phyloP scores from a whole-genome alignment of 1,140 invertebrate genomes.

The Rhopalosiphum maidis region DNA sequence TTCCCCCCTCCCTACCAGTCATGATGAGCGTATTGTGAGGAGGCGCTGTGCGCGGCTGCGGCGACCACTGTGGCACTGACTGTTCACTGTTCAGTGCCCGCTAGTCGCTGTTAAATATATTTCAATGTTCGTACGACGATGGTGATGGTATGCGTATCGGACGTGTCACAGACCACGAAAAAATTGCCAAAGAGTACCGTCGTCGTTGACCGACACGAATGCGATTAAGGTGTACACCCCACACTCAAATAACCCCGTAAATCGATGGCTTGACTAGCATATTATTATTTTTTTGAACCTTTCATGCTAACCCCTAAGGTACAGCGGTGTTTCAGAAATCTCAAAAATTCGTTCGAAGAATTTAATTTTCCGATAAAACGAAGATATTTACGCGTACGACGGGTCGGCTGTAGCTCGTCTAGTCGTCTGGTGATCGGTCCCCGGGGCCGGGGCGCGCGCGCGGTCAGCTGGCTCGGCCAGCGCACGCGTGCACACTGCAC shows the following conservation, averaged over 20 bases:
- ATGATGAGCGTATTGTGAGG: background rate
- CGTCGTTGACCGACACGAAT: background rate
- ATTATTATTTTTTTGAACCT: background rate
- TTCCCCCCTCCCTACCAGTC: too few relatives aligned
- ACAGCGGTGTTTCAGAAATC: background rate
- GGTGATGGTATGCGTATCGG: background rate
- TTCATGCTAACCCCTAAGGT: background rate
- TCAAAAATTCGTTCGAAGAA: background rate
- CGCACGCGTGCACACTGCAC: background rate
- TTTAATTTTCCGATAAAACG: background rate
- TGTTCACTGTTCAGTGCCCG: background rate
- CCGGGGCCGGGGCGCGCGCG: background rate
- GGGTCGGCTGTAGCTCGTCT: background rate
- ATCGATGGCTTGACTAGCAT: background rate
- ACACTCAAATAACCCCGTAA: background rate
- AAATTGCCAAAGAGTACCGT: background rate
- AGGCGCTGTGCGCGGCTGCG: background rate
- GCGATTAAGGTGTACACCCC: too few relatives aligned
- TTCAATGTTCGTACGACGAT: background rate
- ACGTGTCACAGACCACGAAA: background rate
- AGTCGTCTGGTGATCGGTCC: background rate
- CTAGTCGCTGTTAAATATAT: background rate
- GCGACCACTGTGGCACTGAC: background rate
- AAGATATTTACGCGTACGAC: background rate
- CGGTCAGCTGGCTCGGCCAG: background rate